Conservation (phyloP, 1,140 invertebrate genomes). For the Zelostemma sp. region DNA sequence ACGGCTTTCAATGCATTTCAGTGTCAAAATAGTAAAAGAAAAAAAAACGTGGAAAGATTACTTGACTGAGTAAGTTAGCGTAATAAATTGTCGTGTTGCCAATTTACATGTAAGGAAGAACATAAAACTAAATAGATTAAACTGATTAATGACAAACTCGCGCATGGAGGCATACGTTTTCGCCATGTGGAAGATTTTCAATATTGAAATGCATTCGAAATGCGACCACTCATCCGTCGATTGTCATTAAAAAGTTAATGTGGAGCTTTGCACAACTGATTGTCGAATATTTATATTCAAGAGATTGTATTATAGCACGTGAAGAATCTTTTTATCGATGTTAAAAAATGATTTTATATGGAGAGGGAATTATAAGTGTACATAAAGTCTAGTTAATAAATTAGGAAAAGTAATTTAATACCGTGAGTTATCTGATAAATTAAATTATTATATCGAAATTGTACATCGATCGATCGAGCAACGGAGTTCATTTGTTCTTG, state of each 20-base stretch:
- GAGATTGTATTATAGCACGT: background rate
- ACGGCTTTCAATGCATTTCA: slow-evolving; percentile 32
- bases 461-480: background rate
- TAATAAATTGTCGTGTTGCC: slow-evolving; percentile 9
- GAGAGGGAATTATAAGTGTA: background rate
- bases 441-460: slow-evolving; percentile 5
- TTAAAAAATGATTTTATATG: slow-evolving; percentile 2
- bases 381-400: background rate
- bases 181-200: too few relatives aligned
- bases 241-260: too few relatives aligned
- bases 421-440: background rate
- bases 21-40: slow-evolving; percentile 12
- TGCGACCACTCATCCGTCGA: too few relatives aligned
- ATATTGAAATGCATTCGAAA: too few relatives aligned
- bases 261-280: slow-evolving; percentile 4
- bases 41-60: slow-evolving; percentile 17
- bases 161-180: too few relatives aligned
- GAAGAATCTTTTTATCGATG: slow-evolving; percentile 1
- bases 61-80: slow-evolving; percentile 19
- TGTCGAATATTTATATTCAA: background rate
- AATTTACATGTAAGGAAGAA: slow-evolving; percentile 3
- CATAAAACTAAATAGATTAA: too few relatives aligned
- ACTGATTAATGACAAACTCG: too few relatives aligned
- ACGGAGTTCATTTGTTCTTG: background rate
- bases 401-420: too few relatives aligned